Evolutionary conservation across 2,113 vertebrate genomes (phyloP).

Genomic region (Scartelaos histophorus): DNA sequence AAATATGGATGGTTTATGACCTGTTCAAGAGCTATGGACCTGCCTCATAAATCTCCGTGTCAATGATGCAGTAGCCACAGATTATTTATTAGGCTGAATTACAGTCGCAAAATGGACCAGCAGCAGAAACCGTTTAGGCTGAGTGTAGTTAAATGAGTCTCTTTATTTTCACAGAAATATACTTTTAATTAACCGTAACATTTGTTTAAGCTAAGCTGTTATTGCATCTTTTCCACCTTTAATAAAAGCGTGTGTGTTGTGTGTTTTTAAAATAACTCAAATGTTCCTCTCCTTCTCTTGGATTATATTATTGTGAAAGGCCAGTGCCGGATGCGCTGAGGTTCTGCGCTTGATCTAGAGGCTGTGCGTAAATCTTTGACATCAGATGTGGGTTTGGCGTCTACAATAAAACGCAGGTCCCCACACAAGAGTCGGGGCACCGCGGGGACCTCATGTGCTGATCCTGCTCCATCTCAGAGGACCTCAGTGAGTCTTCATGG

Average conservation of each 20-base stretch:
- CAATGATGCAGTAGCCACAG: neutral
- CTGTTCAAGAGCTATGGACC: neutral
- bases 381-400: constrained; percentile 30
- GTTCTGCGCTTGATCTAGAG: neutral
- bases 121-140: no score
- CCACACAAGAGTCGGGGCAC: neutral
- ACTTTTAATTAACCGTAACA: no score
- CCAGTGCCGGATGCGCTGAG: neutral
- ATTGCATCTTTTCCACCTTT: no score
- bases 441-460: neutral
- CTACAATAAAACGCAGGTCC: neutral
- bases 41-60: neutral
- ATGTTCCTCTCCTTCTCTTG: neutral
- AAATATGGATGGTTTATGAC: neutral
- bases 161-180: no score
- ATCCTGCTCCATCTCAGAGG: neutral
- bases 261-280: neutral
- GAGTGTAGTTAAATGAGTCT: no score
- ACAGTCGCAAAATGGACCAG: no score
- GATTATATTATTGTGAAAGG: constrained; percentile 37
- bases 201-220: no score
- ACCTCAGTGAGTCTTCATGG: neutral
- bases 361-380: constrained; percentile 26
- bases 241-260: neutral
- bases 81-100: no score